These are phyloP conservation scores for Ptilodon capucinus DNA, from an alignment of 2,888 invertebrate species.

Conservation along the genomic window DNA sequence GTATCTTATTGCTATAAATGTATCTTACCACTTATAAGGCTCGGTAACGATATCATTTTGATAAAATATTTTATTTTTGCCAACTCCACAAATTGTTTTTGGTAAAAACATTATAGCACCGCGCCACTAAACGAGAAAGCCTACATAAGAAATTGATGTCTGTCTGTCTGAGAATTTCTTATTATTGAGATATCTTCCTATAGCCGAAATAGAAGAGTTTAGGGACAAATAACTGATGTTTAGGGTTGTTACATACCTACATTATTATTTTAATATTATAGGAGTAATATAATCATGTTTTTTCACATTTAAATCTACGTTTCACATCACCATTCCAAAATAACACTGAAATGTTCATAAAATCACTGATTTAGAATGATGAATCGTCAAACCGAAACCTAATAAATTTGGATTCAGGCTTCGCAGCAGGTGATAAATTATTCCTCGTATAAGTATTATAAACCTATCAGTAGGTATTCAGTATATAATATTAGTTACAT, in stretches of 20 bases:
- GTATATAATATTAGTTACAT: background rate
- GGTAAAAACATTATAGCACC: background rate
- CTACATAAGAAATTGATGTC: background rate
- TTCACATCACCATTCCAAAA: too few species aligned
- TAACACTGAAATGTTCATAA: too few species aligned
- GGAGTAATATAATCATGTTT: too few species aligned
- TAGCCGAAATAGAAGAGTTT: background rate
- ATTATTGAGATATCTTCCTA: background rate
- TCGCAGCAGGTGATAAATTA: slow-evolving; percentile 12
- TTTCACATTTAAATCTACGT: too few species aligned
- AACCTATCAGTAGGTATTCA: background rate
- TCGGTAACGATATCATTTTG: too few species aligned
- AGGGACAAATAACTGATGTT: background rate
- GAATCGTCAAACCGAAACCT: slow-evolving; percentile 23
- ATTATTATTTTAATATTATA: too few species aligned
- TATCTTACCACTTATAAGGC: too few species aligned
- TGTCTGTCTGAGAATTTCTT: background rate
- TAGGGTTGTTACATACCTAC: too few species aligned
- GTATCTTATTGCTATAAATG: too few species aligned
- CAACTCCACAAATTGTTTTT: background rate
- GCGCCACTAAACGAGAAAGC: background rate
- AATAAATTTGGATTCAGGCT: slow-evolving; percentile 21
- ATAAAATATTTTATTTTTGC: background rate
- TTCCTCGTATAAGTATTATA: slow-evolving; percentile 9
- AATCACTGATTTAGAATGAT: slow-evolving; percentile 19